Conservation (phyloP, 92 coral and sea anemone genomes). For the Paragorgia papillata region DNA sequence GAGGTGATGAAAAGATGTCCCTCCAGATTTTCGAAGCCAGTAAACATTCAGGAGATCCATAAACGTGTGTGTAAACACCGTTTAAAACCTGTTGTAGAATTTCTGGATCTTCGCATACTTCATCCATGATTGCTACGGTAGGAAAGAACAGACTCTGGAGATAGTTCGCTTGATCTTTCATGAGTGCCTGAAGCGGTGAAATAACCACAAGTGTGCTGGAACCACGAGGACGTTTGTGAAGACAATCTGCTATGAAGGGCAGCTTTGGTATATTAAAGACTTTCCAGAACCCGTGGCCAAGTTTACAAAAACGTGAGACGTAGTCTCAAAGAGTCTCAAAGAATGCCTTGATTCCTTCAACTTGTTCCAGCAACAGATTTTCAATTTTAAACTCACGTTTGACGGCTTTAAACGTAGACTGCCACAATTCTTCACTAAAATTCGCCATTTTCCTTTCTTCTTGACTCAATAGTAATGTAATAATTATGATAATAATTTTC, state of each 20-base stretch:
- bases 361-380: constrained; percentile 60
- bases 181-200: constrained; percentile 65
- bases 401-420: constrained; percentile 6
- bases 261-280: constrained; percentile 65
- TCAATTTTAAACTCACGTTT: constrained; percentile 52
- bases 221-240: constrained; percentile 59
- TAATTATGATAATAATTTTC: no score
- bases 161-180: constrained; percentile 69
- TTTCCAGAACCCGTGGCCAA: constrained; percentile 74
- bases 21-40: constrained; percentile 17
- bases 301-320: constrained; percentile 59
- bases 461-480: no score
- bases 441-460: constrained; percentile 27
- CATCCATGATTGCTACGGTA: constrained; percentile 71
- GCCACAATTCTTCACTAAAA: constrained; percentile 28
- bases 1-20: constrained; percentile 9
- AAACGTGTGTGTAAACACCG: constrained; percentile 26
- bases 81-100: constrained; percentile 32
- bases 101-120: constrained; percentile 28
- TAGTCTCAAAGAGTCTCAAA: constrained; percentile 45
- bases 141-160: constrained; percentile 48
- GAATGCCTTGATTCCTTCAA: constrained; percentile 54
- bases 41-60: constrained; percentile 49
- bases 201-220: constrained; percentile 56
- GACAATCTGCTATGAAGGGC: constrained; percentile 55